A percentile compares a stretch with the other conserved stretches of the same genome.
Conservation (phyloP, 2,113 vertebrate genomes). For the Rhinopomastus cyanomelas region DNA sequence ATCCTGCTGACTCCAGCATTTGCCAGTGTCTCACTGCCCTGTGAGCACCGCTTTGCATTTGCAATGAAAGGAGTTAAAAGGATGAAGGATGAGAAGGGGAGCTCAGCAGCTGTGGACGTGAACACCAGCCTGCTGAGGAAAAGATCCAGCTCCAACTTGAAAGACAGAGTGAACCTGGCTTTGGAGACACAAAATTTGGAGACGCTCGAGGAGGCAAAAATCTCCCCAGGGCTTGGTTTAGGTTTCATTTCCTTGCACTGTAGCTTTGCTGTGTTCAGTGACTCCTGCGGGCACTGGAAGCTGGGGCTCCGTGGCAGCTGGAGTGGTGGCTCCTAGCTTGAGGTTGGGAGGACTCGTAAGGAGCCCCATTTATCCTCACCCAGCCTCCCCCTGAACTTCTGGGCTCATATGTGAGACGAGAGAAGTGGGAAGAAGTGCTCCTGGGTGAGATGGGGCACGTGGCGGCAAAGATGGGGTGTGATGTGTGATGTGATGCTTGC, state of each 20-base stretch:
- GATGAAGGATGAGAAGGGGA: slow-evolving; percentile 42
- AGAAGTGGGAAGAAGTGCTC: not conserved
- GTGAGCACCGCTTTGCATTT: slow-evolving; percentile 55
- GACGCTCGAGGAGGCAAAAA: not conserved
- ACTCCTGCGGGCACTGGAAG: not conserved
- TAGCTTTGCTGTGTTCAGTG: not conserved
- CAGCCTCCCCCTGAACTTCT: not conserved
- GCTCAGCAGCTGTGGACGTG: slow-evolving; percentile 23
- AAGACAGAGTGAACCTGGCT: not conserved
- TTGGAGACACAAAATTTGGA: not conserved
- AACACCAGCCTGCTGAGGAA: not conserved
- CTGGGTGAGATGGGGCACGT: not conserved
- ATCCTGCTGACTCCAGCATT: slow-evolving; percentile 64
- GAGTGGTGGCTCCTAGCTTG: not conserved
- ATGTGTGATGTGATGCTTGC: not conserved
- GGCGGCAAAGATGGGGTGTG: not conserved
- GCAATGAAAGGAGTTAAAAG: slow-evolving; percentile 60
- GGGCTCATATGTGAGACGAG: not conserved
- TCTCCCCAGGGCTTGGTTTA: not conserved
- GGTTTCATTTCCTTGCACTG: not conserved
- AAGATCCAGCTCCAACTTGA: not conserved
- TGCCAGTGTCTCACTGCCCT: slow-evolving; percentile 61
- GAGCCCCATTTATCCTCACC: not conserved
- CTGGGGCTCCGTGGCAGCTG: not conserved
- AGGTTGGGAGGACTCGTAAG: not conserved